Percentiles rank a stretch among this genome's conserved stretches.
Conservation (phyloP, 2,888 invertebrate genomes). For the Phrixothrix hirtus region DNA sequence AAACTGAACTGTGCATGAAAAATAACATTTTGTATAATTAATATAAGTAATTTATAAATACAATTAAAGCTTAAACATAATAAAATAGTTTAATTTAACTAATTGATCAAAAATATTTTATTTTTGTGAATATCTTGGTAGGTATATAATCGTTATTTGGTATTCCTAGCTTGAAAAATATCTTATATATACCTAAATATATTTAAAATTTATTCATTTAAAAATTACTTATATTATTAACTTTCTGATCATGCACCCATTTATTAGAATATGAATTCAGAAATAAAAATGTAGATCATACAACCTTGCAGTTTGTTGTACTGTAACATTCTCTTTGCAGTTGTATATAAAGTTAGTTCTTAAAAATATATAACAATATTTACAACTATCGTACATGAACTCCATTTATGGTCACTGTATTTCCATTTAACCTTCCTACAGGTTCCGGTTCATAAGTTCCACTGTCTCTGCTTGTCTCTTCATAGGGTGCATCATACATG, state of each 20-base stretch:
- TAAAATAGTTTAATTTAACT: too few species aligned
- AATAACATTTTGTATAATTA: too few species aligned
- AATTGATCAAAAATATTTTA: too few species aligned
- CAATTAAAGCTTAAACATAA: too few species aligned
- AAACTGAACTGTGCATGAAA: neutral
- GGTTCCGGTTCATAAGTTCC: constrained; percentile 71
- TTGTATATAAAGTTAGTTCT: neutral
- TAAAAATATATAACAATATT: constrained; percentile 16
- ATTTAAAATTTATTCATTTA: neutral
- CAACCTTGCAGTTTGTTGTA: too few species aligned
- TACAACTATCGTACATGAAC: constrained; percentile 74
- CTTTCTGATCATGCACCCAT: too few species aligned
- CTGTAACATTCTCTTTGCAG: too few species aligned
- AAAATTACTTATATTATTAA: neutral
- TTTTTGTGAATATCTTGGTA: too few species aligned
- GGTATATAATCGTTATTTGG: neutral
- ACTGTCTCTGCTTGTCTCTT: constrained; percentile 64
- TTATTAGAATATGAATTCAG: too few species aligned
- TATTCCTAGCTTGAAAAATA: neutral
- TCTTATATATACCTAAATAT: too few species aligned
- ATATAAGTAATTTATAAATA: too few species aligned
- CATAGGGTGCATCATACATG: constrained; percentile 77
- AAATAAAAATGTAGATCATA: too few species aligned
- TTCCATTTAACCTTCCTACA: constrained; percentile 57
- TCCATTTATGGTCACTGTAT: constrained; percentile 84